Conservation (phyloP, 2,888 invertebrate genomes). For the Euphydryas editha region DNA sequence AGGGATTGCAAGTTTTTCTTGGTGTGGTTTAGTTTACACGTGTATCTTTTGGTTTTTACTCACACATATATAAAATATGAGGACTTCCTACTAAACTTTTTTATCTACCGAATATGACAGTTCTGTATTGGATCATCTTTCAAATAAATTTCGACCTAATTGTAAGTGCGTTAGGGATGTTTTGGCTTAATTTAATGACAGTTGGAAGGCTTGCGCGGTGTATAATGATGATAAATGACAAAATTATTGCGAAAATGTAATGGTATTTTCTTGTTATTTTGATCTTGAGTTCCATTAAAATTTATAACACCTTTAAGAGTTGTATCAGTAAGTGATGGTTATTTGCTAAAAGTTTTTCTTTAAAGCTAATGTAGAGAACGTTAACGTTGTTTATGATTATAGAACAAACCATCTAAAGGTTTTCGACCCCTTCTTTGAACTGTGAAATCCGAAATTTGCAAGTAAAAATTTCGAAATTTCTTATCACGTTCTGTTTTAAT, state of each 20-base stretch:
- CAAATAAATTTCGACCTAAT: conserved; percentile 10
- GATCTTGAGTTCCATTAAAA: conserved; percentile 4
- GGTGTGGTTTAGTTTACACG: conserved; percentile 39
- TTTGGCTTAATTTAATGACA: conserved; percentile 1
- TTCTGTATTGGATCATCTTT: conserved; percentile 6
- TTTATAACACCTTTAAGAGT: not conserved
- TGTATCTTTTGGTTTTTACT: conserved; percentile 26
- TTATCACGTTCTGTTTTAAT: no score
- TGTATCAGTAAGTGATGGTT: not conserved
- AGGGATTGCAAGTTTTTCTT: conserved; percentile 57
- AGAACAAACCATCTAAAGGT: not conserved
- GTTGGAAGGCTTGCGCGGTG: not conserved
- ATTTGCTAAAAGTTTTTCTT: not conserved
- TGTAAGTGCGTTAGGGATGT: not conserved
- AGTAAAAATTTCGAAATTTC: not conserved
- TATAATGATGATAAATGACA: conserved; percentile 14
- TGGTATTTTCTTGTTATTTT: conserved; percentile 9
- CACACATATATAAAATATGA: conserved; percentile 21
- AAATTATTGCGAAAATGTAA: conserved; percentile 13
- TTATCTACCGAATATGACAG: conserved; percentile 12
- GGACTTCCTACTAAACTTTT: conserved; percentile 32
- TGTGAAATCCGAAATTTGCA: not conserved
- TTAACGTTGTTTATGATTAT: not conserved
- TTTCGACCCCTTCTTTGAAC: not conserved
- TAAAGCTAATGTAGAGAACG: not conserved